phyloP scores from a whole-genome alignment of 2,113 vertebrate species.

The Gadus chalcogrammus region DNA sequence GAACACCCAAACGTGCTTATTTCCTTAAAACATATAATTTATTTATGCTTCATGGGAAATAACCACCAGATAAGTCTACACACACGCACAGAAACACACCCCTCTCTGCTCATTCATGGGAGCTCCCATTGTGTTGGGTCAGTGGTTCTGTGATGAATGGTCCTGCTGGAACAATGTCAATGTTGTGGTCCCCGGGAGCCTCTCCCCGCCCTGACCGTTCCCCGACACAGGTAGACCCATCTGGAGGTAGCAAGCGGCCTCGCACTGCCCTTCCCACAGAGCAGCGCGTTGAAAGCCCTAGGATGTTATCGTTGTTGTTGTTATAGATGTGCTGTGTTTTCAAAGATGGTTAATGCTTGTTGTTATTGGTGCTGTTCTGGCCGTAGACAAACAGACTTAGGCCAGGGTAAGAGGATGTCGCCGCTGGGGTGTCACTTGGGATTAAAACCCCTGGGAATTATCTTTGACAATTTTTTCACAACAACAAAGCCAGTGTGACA shows the following conservation, averaged over 20 bases:
- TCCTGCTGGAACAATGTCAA: slow-evolving; percentile 32
- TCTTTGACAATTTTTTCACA: slow-evolving; percentile 55
- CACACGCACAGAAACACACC: too few relatives aligned
- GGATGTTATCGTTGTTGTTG: neutral
- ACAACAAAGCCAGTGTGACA: slow-evolving; percentile 6
- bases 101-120: slow-evolving; percentile 43
- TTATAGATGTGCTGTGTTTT: slow-evolving; percentile 6
- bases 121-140: slow-evolving; percentile 56
- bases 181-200: too few relatives aligned
- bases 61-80: too few relatives aligned
- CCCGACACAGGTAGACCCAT: slow-evolving; percentile 1
- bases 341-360: slow-evolving; percentile 24
- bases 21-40: too few relatives aligned
- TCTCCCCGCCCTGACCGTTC: too few relatives aligned
- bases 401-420: slow-evolving; percentile 41
- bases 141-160: slow-evolving; percentile 38
- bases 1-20: too few relatives aligned
- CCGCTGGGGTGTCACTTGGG: slow-evolving; percentile 43
- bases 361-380: slow-evolving; percentile 45
- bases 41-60: too few relatives aligned
- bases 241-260: slow-evolving; percentile 60
- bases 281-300: slow-evolving; percentile 12
- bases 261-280: slow-evolving; percentile 17
- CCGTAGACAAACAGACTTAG: slow-evolving; percentile 26
- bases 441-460: slow-evolving; percentile 54